Conservation (phyloP, 2,888 invertebrate species). For the Polyommatus iphigenia region DNA sequence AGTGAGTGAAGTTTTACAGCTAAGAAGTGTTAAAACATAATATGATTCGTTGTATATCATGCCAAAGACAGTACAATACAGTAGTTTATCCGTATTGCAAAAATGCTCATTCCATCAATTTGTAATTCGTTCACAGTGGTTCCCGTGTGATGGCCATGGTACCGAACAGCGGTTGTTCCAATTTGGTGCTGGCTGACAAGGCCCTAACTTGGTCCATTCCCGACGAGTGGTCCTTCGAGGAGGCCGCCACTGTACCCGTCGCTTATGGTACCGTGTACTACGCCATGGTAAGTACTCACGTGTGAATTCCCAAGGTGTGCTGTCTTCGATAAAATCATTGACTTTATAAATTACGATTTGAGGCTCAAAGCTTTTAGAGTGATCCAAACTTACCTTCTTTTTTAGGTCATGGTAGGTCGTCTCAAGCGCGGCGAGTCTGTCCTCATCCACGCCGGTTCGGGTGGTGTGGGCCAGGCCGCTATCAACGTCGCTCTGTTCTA, state of each 20-base stretch:
- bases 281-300: conserved; percentile 73
- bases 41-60: too few relatives aligned
- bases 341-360: too few relatives aligned
- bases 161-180: conserved; percentile 79
- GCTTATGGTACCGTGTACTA: conserved; percentile 86
- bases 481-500: conserved; percentile 94
- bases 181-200: conserved; percentile 79
- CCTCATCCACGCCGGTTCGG: conserved; percentile 96
- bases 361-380: too few relatives aligned
- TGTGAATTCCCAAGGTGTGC: too few relatives aligned
- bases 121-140: conserved; percentile 60
- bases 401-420: conserved; percentile 82
- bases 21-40: background rate
- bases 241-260: conserved; percentile 90
- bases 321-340: too few relatives aligned
- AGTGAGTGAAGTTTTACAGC: conserved; percentile 52
- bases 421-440: conserved; percentile 91
- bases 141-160: conserved; percentile 85
- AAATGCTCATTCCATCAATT: too few relatives aligned
- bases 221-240: conserved; percentile 85
- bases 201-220: conserved; percentile 85
- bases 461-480: conserved; percentile 98
- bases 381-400: too few relatives aligned
- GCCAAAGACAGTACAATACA: too few relatives aligned
- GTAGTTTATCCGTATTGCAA: too few relatives aligned